A percentile compares a stretch with the other conserved stretches of the same genome.
phyloP scores from a whole-genome alignment of 1,140 invertebrate genomes.

The Panulirus ornatus region DNA sequence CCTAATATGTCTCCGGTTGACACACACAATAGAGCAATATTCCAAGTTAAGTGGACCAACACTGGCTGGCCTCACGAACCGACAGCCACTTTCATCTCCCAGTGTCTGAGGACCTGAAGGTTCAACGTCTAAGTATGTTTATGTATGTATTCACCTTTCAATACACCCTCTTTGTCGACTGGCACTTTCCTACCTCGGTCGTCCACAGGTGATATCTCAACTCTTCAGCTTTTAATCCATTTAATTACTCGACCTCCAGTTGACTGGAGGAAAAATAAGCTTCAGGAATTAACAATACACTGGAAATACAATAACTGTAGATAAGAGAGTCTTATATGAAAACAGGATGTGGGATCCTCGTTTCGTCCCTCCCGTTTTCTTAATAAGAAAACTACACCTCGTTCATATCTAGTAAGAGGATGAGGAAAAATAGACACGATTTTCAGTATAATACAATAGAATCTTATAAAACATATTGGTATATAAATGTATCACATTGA shows the following conservation, averaged over 20 bases:
- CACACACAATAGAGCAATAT: no score
- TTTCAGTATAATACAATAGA: conserved; percentile 37
- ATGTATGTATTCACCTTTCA: not conserved
- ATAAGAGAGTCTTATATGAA: not conserved
- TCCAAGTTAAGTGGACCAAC: no score
- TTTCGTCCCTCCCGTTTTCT: no score
- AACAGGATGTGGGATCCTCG: not conserved
- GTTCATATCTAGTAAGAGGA: not conserved
- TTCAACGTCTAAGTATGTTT: not conserved
- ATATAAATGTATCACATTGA: conserved; percentile 57
- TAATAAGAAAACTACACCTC: no score
- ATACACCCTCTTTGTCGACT: not conserved
- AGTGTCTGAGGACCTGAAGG: not conserved
- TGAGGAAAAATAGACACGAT: not conserved
- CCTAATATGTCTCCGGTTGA: no score
- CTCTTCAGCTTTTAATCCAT: not conserved
- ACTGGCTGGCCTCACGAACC: no score
- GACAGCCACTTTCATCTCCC: not conserved
- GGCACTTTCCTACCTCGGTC: not conserved
- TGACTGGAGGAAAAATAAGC: not conserved
- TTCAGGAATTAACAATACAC: not conserved
- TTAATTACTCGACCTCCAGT: not conserved
- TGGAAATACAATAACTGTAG: not conserved
- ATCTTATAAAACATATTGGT: conserved; percentile 57
- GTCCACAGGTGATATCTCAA: not conserved